Percentiles rank a stretch among this genome's conserved stretches.
Conservation (phyloP, 2,888 invertebrate genomes). For the Pandemis corylana region DNA sequence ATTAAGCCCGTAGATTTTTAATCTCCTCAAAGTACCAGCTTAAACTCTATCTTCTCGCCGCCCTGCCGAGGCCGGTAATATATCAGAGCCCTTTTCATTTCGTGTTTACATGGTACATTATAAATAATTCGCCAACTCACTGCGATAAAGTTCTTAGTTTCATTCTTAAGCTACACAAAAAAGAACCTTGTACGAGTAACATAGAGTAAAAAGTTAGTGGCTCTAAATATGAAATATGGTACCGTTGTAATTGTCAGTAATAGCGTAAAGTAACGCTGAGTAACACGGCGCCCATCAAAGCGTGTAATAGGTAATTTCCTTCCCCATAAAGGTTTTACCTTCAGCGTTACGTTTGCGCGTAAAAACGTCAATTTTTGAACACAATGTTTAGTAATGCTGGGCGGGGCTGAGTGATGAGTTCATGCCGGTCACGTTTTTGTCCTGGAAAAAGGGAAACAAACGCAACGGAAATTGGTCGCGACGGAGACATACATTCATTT, state of each 20-base stretch:
- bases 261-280: slow-evolving; percentile 29
- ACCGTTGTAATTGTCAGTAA: slow-evolving; percentile 30
- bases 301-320: slow-evolving; percentile 42
- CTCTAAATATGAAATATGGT: slow-evolving; percentile 9
- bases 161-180: not conserved
- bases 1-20: not conserved
- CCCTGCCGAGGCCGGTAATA: not conserved
- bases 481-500: slow-evolving; percentile 8
- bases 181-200: not conserved
- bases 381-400: slow-evolving; percentile 39
- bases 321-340: slow-evolving; percentile 37
- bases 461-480: slow-evolving; percentile 9
- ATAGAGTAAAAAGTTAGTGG: not conserved
- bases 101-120: slow-evolving; percentile 2
- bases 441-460: slow-evolving; percentile 27
- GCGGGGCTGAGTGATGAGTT: slow-evolving; percentile 37
- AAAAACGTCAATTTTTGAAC: slow-evolving; percentile 42
- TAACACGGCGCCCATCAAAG: slow-evolving; percentile 37
- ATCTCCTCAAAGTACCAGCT: not conserved
- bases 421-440: slow-evolving; percentile 32
- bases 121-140: slow-evolving; percentile 1
- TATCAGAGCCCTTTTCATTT: slow-evolving; percentile 3
- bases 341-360: slow-evolving; percentile 29
- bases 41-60: not conserved
- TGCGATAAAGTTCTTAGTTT: slow-evolving; percentile 4